Evolutionary conservation across 2,113 vertebrate species (phyloP).

Genomic region (Strix uralensis): DNA sequence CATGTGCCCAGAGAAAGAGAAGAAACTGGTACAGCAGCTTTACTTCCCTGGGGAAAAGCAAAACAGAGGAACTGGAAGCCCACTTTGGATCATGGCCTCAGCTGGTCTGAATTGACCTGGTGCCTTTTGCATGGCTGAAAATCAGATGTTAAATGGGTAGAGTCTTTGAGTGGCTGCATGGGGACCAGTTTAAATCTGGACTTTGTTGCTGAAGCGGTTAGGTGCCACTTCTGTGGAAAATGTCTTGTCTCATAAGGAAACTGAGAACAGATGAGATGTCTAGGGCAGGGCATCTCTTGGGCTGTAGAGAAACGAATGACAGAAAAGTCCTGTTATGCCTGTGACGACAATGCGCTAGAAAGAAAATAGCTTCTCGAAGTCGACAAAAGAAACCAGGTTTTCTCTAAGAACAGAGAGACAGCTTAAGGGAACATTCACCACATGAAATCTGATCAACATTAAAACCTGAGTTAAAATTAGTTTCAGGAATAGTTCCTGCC

Average conservation of each 20-base stretch:
- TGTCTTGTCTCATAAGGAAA: neutral
- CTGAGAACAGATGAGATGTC: neutral
- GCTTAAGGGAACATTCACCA: conserved; percentile 38
- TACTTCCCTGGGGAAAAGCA: neutral
- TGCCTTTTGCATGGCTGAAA: neutral
- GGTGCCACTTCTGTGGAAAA: conserved; percentile 2
- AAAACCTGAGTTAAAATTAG: conserved; percentile 63
- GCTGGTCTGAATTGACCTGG: neutral
- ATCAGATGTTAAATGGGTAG: neutral
- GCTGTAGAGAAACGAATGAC: neutral
- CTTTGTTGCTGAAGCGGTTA: neutral
- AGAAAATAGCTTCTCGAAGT: conserved; percentile 26
- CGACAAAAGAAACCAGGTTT: conserved; percentile 37
- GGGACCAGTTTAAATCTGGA: neutral
- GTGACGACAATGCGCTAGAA: neutral
- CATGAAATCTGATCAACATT: conserved; percentile 55
- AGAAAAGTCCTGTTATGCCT: conserved; percentile 10
- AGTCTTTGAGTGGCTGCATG: neutral
- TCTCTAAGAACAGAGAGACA: conserved; percentile 49
- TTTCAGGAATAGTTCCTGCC: conserved; percentile 43
- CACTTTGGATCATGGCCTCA: neutral
- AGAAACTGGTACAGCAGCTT: neutral
- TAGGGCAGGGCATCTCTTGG: conserved; percentile 5
- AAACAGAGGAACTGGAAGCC: neutral
- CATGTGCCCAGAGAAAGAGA: neutral